Evolutionary conservation across 2,888 invertebrate species (phyloP), one percentile per base, ranked within the genome.

Genomic region (Criorhina ranunculi): DNA sequence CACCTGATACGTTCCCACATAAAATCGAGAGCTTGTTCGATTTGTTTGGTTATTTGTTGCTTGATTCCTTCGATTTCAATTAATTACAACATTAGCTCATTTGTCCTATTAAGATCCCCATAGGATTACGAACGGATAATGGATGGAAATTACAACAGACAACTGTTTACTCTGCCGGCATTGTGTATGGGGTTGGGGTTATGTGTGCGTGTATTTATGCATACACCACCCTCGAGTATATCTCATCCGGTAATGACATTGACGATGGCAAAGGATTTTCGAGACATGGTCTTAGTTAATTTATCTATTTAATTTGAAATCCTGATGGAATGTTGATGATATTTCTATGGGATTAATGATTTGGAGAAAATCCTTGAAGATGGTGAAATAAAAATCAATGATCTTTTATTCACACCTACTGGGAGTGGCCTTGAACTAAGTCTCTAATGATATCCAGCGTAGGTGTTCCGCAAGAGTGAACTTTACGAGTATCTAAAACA

Each of bases 81-180:
- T 85, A 85, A 85, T 85, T 85, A 80, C 80, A 75, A 75, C 67
- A 85, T 80, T 85, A 70, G 80, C 75, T 80, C 85, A 85, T 85
- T 73, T 80, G 80, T 85, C 69, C 69, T 85, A 85, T 85, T 75
- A 75, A 69, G 79, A 85, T 85, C 73, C 73, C 75, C 44, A 80
- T 64, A 75, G 85, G 85, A 85, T 85, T 85, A 85, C 85, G 55
- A 51, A 70, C 70, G 80, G 85, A 69, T 85, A 85, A 75, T 80
- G 80, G 64, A 85, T 85, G 80, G 67, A 80, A 80, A 85, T 85
- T 80, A 66, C 62, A 69, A 69, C 15, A 75, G 79, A 79, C 67
- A 75, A 69, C 60, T 78, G 62, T 78, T 77, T 77, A 60, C 77
- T 75, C 64, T 37, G 12, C 46, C 33, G 15, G 29, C 53, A 49